Evolutionary conservation across 2,888 invertebrate genomes (phyloP).

Genomic region (Cosmorhoe ocellata): DNA sequence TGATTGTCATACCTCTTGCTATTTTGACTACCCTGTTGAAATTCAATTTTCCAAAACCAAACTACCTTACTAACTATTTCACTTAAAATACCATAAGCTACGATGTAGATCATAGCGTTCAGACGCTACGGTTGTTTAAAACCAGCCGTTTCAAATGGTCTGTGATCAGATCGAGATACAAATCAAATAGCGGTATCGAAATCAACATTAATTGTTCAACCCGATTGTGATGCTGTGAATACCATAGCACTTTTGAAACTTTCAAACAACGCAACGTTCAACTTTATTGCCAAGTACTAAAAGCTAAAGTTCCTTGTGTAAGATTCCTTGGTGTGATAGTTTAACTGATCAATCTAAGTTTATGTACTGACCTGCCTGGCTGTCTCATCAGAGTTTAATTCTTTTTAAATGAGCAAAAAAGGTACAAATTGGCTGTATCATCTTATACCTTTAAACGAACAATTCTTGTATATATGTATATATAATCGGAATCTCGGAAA

Average conservation of each 20-base stretch:
- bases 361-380: slow-evolving; percentile 35
- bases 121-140: neutral
- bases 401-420: slow-evolving; percentile 47
- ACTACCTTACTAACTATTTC: too few species aligned
- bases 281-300: slow-evolving; percentile 13
- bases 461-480: too few species aligned
- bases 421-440: slow-evolving; percentile 24
- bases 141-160: neutral
- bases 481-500: too few species aligned
- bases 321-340: slow-evolving; percentile 13
- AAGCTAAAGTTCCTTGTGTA: slow-evolving; percentile 3
- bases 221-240: slow-evolving; percentile 49
- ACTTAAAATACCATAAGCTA: too few species aligned
- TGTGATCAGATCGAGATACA: slow-evolving; percentile 45
- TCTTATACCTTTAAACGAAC: too few species aligned
- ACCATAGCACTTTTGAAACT: slow-evolving; percentile 30
- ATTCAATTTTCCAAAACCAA: too few species aligned
- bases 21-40: too few species aligned
- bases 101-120: neutral
- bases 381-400: slow-evolving; percentile 52
- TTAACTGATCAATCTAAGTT: slow-evolving; percentile 20
- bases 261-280: slow-evolving; percentile 33
- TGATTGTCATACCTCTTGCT: too few species aligned
- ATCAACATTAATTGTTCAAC: slow-evolving; percentile 72
- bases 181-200: slow-evolving; percentile 69